Evolutionary conservation across 2,113 vertebrate species (phyloP).

Genomic region (Takifugu bimaculatus): DNA sequence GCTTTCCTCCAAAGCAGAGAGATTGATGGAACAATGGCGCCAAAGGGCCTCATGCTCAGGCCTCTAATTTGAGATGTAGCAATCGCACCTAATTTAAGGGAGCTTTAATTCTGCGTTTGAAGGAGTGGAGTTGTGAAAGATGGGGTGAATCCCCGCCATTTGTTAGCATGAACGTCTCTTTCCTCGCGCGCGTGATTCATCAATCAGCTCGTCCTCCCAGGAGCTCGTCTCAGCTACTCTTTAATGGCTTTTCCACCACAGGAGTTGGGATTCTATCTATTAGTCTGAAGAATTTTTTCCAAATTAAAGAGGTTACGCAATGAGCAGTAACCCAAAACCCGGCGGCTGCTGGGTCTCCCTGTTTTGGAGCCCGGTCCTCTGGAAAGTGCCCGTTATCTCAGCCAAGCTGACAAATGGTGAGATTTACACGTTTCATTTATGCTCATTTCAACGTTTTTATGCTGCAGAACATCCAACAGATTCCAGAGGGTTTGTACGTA

Average conservation of each 20-base stretch:
- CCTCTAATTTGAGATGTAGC: slow-evolving; percentile 49
- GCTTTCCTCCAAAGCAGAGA: slow-evolving; percentile 39
- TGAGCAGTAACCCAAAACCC: slow-evolving; percentile 36
- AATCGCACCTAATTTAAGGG: slow-evolving; percentile 50
- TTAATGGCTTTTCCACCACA: slow-evolving; percentile 68
- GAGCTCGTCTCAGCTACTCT: slow-evolving; percentile 32
- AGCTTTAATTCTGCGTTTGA: slow-evolving; percentile 38
- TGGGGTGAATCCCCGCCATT: slow-evolving; percentile 28
- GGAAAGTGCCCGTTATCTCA: slow-evolving; percentile 7
- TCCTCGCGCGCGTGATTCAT: slow-evolving; percentile 46
- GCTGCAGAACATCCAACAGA: slow-evolving; percentile 12
- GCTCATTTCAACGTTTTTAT: slow-evolving; percentile 18
- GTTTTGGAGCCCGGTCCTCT: slow-evolving; percentile 19
- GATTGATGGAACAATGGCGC: slow-evolving; percentile 34
- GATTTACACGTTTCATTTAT: slow-evolving; percentile 32
- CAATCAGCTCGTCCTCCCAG: slow-evolving; percentile 18
- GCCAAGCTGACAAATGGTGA: slow-evolving; percentile 35
- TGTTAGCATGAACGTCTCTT: slow-evolving; percentile 2
- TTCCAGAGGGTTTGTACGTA: too few species aligned
- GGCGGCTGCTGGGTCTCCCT: slow-evolving; percentile 12
- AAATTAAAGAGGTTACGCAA: slow-evolving; percentile 65
- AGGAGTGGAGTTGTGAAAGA: slow-evolving; percentile 31
- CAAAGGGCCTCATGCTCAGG: slow-evolving; percentile 35
- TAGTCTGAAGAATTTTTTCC: slow-evolving; percentile 68
- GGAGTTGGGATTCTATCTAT: slow-evolving; percentile 39